These are phyloP conservation scores for Bombus superbus DNA, from an alignment of 1,140 invertebrate genomes.

Conservation along the genomic window DNA sequence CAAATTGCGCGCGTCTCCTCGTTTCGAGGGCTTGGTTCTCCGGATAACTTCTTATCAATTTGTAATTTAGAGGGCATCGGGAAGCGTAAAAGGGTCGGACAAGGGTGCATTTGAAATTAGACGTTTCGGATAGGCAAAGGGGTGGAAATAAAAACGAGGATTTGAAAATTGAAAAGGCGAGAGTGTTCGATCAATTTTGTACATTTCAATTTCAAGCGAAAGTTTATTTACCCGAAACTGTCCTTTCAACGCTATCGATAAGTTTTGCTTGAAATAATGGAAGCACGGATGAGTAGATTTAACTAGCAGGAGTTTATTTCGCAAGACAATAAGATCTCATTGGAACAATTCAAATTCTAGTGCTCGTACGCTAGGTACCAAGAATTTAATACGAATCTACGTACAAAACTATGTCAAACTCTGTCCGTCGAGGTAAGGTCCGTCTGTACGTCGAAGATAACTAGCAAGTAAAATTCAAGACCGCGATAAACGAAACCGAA, in stretches of 20 bases:
- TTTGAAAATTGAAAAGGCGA: too few species aligned
- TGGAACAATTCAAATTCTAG: not conserved
- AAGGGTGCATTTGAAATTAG: not conserved
- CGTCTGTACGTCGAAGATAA: too few species aligned
- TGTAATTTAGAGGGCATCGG: not conserved
- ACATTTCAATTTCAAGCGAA: not conserved
- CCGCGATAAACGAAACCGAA: not conserved
- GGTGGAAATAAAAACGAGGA: not conserved
- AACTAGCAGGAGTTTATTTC: not conserved
- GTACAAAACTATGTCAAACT: too few species aligned
- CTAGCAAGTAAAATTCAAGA: not conserved
- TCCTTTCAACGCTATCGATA: too few species aligned
- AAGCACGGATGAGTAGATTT: not conserved
- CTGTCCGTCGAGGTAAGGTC: too few species aligned
- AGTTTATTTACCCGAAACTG: not conserved
- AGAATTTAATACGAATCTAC: not conserved
- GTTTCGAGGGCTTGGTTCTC: not conserved
- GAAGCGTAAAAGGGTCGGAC: too few species aligned
- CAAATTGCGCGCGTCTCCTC: slow-evolving; percentile 11
- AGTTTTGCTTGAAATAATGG: not conserved
- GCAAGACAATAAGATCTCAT: not conserved
- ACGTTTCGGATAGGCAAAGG: not conserved
- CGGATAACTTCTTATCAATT: slow-evolving; percentile 15
- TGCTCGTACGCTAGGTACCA: too few species aligned
- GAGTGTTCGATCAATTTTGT: not conserved